Evolutionary conservation across 2,113 vertebrate species (phyloP).

Genomic region (Kryptolebias marmoratus): DNA sequence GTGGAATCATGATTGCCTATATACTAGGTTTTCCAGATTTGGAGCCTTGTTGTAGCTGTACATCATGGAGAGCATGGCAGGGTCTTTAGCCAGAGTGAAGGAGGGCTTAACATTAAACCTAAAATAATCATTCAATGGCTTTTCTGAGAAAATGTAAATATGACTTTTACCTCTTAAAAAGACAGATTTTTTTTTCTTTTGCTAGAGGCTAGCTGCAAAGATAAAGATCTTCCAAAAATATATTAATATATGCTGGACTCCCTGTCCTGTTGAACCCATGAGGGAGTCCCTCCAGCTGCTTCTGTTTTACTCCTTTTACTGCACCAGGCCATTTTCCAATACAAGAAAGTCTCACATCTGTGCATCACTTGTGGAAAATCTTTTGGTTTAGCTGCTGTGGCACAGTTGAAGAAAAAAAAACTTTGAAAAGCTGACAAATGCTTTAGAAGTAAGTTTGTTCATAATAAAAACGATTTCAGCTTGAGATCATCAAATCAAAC

Average conservation of each 20-base stretch:
- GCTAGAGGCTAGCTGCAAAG: background rate
- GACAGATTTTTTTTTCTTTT: background rate
- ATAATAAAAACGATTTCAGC: background rate
- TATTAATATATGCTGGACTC: too few relatives aligned
- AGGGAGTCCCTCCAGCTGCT: background rate
- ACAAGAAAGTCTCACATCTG: background rate
- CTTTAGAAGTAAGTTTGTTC: background rate
- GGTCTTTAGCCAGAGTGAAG: too few relatives aligned
- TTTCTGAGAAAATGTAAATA: background rate
- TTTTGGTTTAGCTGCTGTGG: background rate
- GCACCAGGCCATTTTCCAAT: background rate
- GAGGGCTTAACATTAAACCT: too few relatives aligned
- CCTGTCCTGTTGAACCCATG: background rate
- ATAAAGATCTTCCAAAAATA: too few relatives aligned
- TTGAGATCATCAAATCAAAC: background rate
- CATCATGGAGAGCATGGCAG: too few relatives aligned
- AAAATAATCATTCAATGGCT: background rate
- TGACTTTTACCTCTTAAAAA: background rate
- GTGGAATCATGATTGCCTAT: too few relatives aligned
- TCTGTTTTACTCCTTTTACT: background rate
- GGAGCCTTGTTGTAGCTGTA: too few relatives aligned
- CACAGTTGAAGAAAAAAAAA: background rate
- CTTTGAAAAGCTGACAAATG: background rate
- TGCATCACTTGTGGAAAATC: background rate
- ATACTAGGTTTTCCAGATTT: too few relatives aligned